Evolutionary conservation across 2,113 vertebrate species (phyloP).

Genomic region (Rhinopomastus cyanomelas): DNA sequence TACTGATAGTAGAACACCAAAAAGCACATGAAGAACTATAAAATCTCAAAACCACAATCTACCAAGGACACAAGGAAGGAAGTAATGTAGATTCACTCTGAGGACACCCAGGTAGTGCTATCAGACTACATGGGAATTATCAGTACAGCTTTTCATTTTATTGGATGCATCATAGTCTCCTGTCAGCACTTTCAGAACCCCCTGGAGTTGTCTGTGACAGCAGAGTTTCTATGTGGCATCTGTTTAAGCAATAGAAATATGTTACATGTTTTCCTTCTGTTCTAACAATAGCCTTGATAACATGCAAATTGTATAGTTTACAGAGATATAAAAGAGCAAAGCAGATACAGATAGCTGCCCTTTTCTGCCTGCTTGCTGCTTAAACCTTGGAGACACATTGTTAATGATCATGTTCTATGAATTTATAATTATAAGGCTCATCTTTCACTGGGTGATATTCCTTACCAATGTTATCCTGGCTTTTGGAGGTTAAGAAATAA

Average conservation of each 20-base stretch:
- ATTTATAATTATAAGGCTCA: background rate
- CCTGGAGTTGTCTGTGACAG: background rate
- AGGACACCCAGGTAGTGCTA: background rate
- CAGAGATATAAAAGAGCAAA: background rate
- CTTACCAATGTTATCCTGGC: background rate
- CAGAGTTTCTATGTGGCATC: background rate
- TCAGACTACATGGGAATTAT: background rate
- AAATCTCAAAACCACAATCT: background rate
- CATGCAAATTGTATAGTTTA: background rate
- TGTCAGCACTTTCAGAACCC: background rate
- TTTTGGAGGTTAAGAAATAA: background rate
- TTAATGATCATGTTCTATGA: background rate
- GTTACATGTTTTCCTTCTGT: background rate
- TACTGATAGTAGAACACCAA: background rate
- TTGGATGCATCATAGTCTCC: background rate
- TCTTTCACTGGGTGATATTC: background rate
- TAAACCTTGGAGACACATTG: background rate
- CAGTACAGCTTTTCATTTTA: background rate
- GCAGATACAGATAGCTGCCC: background rate
- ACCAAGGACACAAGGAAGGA: background rate
- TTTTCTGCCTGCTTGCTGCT: background rate
- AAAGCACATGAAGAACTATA: background rate
- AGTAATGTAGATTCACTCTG: background rate
- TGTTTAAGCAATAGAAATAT: background rate
- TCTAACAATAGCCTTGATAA: background rate